Evolutionary conservation across 2,888 invertebrate species (phyloP).

Genomic region (Catocala nupta): DNA sequence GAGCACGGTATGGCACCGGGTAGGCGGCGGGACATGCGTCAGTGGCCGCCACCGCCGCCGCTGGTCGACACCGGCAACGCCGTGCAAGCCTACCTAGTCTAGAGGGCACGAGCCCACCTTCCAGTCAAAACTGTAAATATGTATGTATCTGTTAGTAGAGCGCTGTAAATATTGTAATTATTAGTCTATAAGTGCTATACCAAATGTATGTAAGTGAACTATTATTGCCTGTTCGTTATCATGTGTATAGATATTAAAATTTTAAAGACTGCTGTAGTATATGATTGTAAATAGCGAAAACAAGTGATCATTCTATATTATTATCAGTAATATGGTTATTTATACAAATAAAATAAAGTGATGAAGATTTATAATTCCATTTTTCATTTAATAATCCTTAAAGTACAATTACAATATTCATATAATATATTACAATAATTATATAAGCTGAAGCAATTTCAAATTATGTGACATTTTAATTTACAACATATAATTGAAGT

Average conservation of each 20-base stretch:
- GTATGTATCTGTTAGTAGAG: conserved; percentile 71
- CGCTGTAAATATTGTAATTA: conserved; percentile 85
- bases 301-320: conserved; percentile 86
- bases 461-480: too few relatives aligned
- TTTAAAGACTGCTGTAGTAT: conserved; percentile 89
- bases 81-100: conserved; percentile 92
- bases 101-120: conserved; percentile 77
- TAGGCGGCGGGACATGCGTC: conserved; percentile 78
- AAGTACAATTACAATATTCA: background rate
- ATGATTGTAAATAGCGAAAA: conserved; percentile 86
- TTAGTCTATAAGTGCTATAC: conserved; percentile 84
- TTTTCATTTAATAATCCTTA: conserved; percentile 63
- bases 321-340: conserved; percentile 86
- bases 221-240: conserved; percentile 86
- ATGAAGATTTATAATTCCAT: conserved; percentile 78
- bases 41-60: conserved; percentile 83
- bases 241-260: conserved; percentile 86
- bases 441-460: too few relatives aligned
- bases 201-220: conserved; percentile 85
- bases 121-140: conserved; percentile 83
- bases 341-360: conserved; percentile 84
- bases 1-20: conserved; percentile 90
- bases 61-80: conserved; percentile 81
- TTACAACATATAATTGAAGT: too few relatives aligned
- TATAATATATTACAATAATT: too few relatives aligned